Evolutionary conservation across 1,140 invertebrate genomes (phyloP), one percentile per base, ranked within the genome.

Genomic region (Ceratosolen fusciceps): DNA sequence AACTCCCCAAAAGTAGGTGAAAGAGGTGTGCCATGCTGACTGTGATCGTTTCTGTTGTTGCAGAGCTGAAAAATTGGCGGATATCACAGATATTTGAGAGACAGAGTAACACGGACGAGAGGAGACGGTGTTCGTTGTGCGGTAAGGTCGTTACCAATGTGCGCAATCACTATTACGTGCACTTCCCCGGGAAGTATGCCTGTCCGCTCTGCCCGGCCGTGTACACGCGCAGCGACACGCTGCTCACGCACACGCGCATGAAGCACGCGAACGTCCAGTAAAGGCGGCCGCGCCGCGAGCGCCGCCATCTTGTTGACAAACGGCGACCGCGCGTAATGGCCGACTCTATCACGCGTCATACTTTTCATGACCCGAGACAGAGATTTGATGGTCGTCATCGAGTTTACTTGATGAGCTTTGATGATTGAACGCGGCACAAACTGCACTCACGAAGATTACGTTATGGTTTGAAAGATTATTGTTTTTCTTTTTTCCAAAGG

Each of bases 101-200:
- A 86, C 91, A 93, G 82, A 93, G 91, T 85, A 91, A 91, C 84
- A 90, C 88, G 89, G 92, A 93, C 88, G 93, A 93, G 88, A 90
- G 92, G 86, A 91, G 92, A 86, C 90, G 92, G 84, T 93, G 93
- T 88, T 91, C 92, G 84, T 89, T 93, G 85, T 93, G 93, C 87
- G 92, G 93, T 85, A 93, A 93, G 90, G 92, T 93, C 84, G 92
- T 93, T 80, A 93, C 92, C 84, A 93, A 93, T 88, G 92, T 93
- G 83, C 90, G 93, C 82, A 93, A 93, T 90, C 93, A 93, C 86
- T 93, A 93, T 91, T 93, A 93, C 87, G 93, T 93, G 78, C 93
- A 93, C 88, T 93, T 92, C 85, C 93, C 93, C 67, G 92, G 92
- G 80, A 92, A 93, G 84, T 93, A 93, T 83, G 91, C 92, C 82